A percentile compares a stretch with the other conserved stretches of the same genome.
These are phyloP conservation scores for Argynnis bischoffii DNA, from an alignment of 2,888 invertebrate species.

Conservation along the genomic window DNA sequence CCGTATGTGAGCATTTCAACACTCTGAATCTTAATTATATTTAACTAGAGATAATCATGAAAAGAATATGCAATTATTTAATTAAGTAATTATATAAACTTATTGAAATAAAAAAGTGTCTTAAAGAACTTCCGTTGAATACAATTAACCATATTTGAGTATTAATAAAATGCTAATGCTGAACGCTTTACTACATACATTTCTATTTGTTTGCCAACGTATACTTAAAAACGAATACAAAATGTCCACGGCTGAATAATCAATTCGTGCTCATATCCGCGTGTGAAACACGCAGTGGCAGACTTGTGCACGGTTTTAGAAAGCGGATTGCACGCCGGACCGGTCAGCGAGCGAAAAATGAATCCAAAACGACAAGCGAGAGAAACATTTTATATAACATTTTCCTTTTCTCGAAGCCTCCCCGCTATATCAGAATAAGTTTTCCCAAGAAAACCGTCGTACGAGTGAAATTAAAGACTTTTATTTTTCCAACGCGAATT, in stretches of 20 bases:
- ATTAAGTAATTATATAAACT: no score
- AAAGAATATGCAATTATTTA: no score
- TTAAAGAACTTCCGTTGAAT: not conserved
- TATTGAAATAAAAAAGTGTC: no score
- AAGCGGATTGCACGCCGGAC: slow-evolving; percentile 72
- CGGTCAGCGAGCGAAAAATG: slow-evolving; percentile 62
- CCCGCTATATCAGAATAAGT: slow-evolving; percentile 28
- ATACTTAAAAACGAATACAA: slow-evolving; percentile 33
- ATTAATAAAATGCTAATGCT: slow-evolving; percentile 9
- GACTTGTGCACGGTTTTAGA: slow-evolving; percentile 65
- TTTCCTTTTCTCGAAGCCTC: slow-evolving; percentile 24
- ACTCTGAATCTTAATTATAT: no score
- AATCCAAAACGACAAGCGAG: slow-evolving; percentile 52
- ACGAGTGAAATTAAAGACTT: slow-evolving; percentile 53
- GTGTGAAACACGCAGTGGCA: slow-evolving; percentile 61
- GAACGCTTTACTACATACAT: slow-evolving; percentile 8
- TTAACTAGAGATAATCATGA: no score
- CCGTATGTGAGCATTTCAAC: no score
- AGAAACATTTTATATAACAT: slow-evolving; percentile 48
- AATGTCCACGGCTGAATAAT: slow-evolving; percentile 40
- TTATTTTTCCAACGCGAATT: slow-evolving; percentile 67
- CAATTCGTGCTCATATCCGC: slow-evolving; percentile 63
- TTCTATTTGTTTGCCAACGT: slow-evolving; percentile 24
- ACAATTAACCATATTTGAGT: not conserved
- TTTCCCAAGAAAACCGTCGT: slow-evolving; percentile 48